Conservation (phyloP, 1,140 invertebrate genomes). For the Papilio polytes region DNA sequence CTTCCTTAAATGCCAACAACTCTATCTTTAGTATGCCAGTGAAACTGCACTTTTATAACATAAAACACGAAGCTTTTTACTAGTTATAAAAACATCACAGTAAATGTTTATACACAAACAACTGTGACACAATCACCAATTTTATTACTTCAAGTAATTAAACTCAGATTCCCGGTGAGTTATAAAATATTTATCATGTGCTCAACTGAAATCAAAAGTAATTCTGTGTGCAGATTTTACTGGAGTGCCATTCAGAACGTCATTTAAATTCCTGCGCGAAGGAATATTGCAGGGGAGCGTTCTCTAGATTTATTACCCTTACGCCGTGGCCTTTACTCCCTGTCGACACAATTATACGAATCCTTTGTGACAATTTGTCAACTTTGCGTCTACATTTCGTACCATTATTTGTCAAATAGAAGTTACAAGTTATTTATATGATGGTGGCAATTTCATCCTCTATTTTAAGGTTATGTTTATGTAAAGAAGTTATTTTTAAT, state of each 20-base stretch:
- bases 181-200: slow-evolving; percentile 11
- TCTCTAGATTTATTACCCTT: slow-evolving; percentile 25
- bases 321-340: slow-evolving; percentile 29
- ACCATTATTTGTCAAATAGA: slow-evolving; percentile 14
- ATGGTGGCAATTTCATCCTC: too few species aligned
- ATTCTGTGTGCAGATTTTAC: slow-evolving; percentile 10
- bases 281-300: slow-evolving; percentile 28
- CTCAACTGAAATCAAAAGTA: not conserved
- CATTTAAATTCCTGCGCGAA: slow-evolving; percentile 20
- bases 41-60: too few species aligned
- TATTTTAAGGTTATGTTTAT: too few species aligned
- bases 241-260: not conserved
- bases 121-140: not conserved
- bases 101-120: not conserved
- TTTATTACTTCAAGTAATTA: not conserved
- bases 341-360: slow-evolving; percentile 31
- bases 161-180: not conserved
- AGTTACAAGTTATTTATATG: not conserved
- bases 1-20: too few species aligned
- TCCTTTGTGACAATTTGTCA: slow-evolving; percentile 37
- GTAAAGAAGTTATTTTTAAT: too few species aligned
- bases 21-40: too few species aligned
- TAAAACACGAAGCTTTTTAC: too few species aligned
- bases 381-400: slow-evolving; percentile 22
- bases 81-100: not conserved